phyloP scores from a whole-genome alignment of 2,797 vertebrate genomes.

The Salmo trutta region DNA sequence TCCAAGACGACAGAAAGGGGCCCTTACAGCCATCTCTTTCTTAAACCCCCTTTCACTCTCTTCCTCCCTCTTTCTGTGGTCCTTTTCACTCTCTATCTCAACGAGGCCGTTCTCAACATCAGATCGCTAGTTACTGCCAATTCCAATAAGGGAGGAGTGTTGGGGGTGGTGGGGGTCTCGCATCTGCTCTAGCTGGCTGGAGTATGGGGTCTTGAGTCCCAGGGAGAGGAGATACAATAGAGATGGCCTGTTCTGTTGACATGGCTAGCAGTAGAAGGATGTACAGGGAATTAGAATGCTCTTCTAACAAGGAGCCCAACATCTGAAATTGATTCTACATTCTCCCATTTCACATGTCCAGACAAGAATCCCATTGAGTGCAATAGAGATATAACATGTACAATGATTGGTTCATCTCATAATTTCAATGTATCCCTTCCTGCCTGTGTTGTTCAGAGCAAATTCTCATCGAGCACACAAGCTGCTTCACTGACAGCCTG shows the following conservation, averaged over 20 bases:
- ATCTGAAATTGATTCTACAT: constrained; percentile 4
- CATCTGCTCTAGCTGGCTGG: constrained; percentile 63
- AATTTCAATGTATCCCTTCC: neutral
- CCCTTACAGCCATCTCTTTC: constrained; percentile 56
- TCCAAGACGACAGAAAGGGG: constrained; percentile 33
- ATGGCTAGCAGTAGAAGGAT: constrained; percentile 37
- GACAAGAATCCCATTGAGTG: neutral
- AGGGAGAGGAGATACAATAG: constrained; percentile 55
- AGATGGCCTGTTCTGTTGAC: constrained; percentile 61
- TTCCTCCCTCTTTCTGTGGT: constrained; percentile 36
- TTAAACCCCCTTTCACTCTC: constrained; percentile 33
- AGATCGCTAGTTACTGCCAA: constrained; percentile 40
- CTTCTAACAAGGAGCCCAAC: constrained; percentile 40
- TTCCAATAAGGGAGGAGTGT: constrained; percentile 45
- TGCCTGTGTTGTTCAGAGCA: neutral
- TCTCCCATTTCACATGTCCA: neutral
- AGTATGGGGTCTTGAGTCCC: constrained; percentile 52
- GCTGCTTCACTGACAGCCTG: neutral
- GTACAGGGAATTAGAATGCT: constrained; percentile 37
- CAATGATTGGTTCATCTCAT: neutral
- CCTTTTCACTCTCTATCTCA: constrained; percentile 43
- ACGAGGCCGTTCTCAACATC: constrained; percentile 37
- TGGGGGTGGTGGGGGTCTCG: neutral
- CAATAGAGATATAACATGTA: neutral
- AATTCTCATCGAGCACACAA: neutral